These are phyloP conservation scores for Andrena trimmerana DNA, from an alignment of 2,888 invertebrate species.

Conservation along the genomic window DNA sequence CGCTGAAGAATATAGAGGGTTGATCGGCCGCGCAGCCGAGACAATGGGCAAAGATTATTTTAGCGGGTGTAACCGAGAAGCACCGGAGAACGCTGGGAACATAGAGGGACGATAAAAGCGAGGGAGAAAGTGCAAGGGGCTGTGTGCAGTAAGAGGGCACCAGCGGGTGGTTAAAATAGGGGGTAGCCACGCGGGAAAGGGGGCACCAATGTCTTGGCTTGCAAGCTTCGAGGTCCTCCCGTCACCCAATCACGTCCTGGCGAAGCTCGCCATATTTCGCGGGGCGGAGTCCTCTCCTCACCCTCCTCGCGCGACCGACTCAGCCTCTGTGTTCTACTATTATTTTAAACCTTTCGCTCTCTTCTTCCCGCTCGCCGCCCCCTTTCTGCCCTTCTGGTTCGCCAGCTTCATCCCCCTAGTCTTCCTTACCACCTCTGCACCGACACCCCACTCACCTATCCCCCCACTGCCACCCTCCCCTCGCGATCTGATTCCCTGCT, in stretches of 20 bases:
- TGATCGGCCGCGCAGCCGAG: slow-evolving; percentile 43
- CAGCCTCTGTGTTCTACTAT: slow-evolving; percentile 79
- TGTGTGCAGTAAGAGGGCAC: slow-evolving; percentile 62
- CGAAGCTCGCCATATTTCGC: slow-evolving; percentile 84
- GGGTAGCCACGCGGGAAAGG: slow-evolving; percentile 74
- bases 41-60: slow-evolving; percentile 68
- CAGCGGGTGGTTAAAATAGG: slow-evolving; percentile 73
- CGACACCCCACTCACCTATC: slow-evolving; percentile 51
- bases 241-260: slow-evolving; percentile 84
- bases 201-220: slow-evolving; percentile 85
- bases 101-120: slow-evolving; percentile 56
- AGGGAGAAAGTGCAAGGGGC: slow-evolving; percentile 66
- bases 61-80: slow-evolving; percentile 31
- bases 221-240: slow-evolving; percentile 83
- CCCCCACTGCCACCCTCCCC: slow-evolving; percentile 53
- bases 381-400: slow-evolving; percentile 64
- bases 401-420: slow-evolving; percentile 67
- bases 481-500: slow-evolving; percentile 50
- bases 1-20: slow-evolving; percentile 39
- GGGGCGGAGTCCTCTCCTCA: slow-evolving; percentile 83
- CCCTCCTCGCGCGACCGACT: slow-evolving; percentile 74
- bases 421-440: slow-evolving; percentile 65
- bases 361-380: slow-evolving; percentile 43
- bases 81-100: slow-evolving; percentile 43
- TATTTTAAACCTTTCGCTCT: slow-evolving; percentile 79